phyloP scores from a whole-genome alignment of 1,140 invertebrate genomes.

The Camponotus vicinus region DNA sequence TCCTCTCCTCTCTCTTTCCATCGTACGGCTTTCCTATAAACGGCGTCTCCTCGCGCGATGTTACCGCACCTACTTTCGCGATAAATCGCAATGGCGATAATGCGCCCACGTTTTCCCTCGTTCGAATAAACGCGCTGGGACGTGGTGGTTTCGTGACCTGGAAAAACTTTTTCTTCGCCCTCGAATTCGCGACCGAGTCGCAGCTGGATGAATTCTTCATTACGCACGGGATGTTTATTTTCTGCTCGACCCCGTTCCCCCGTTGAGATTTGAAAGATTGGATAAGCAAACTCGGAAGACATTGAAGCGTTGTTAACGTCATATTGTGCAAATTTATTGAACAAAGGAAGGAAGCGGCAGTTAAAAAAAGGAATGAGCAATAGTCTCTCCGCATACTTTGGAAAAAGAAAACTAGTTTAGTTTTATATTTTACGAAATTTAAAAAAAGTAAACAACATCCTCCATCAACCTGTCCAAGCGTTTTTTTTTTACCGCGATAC shows the following conservation, averaged over 20 bases:
- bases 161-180: slow-evolving; percentile 16
- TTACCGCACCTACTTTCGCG: slow-evolving; percentile 51
- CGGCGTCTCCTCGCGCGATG: slow-evolving; percentile 29
- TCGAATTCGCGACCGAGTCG: slow-evolving; percentile 11
- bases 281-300: not conserved
- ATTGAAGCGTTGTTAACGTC: not conserved
- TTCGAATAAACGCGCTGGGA: slow-evolving; percentile 14
- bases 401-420: no score
- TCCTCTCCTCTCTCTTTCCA: not conserved
- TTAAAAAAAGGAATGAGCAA: no score
- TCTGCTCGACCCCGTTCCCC: not conserved
- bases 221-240: not conserved
- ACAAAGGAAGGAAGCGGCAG: not conserved
- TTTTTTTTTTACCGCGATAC: not conserved
- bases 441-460: no score
- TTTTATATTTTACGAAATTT: no score
- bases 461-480: not conserved
- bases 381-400: no score
- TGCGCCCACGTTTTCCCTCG: slow-evolving; percentile 32
- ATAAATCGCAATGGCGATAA: slow-evolving; percentile 55
- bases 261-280: not conserved
- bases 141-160: slow-evolving; percentile 17
- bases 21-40: slow-evolving; percentile 22
- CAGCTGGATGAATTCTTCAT: slow-evolving; percentile 41
- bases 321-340: not conserved